Conservation (phyloP, 2,797 vertebrate genomes). For the Momotus momota region DNA sequence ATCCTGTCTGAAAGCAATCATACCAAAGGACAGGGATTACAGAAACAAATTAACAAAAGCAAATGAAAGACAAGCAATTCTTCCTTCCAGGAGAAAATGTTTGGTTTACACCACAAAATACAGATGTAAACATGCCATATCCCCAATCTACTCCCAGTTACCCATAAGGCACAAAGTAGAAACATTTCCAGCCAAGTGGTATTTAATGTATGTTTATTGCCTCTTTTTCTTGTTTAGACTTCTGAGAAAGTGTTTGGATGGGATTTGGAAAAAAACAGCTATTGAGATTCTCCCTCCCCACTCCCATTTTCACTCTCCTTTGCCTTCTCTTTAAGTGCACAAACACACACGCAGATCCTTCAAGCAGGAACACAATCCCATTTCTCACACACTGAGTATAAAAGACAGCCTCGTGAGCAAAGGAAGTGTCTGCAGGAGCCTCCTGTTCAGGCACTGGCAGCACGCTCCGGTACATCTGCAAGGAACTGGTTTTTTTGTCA, state of each 20-base stretch:
- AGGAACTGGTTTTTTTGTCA: neutral
- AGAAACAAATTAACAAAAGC: neutral
- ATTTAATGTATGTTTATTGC: neutral
- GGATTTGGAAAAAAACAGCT: neutral
- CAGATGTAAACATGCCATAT: neutral
- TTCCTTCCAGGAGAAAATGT: neutral
- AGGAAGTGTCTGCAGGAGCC: neutral
- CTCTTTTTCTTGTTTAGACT: slow-evolving; percentile 9
- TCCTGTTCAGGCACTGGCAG: neutral
- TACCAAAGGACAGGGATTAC: neutral
- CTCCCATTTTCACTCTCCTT: neutral
- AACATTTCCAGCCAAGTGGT: neutral
- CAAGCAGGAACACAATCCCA: neutral
- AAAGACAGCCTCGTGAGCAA: neutral
- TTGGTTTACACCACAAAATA: neutral
- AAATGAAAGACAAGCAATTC: neutral
- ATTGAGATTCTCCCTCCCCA: neutral
- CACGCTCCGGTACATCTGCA: neutral
- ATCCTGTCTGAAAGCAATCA: neutral
- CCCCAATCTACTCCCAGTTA: neutral
- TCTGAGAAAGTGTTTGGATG: neutral
- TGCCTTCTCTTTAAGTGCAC: neutral
- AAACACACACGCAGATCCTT: neutral
- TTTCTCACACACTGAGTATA: neutral
- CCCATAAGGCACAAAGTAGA: neutral